phyloP scores from a whole-genome alignment of 2,113 vertebrate species.

The Onychostruthus taczanowskii region DNA sequence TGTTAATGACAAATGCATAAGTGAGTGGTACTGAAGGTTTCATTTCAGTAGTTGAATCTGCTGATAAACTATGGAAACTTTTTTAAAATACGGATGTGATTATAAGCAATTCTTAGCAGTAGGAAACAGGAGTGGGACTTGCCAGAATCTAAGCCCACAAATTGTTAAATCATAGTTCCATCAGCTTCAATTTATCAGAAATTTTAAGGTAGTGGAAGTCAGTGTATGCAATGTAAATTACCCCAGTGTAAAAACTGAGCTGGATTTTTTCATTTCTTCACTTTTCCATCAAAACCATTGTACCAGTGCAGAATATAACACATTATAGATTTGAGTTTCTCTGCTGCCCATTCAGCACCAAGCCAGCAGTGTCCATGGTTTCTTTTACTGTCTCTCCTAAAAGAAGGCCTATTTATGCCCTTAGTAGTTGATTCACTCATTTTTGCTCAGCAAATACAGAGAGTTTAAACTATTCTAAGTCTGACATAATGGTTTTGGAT shows the following conservation, averaged over 20 bases:
- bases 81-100: background rate
- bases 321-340: background rate
- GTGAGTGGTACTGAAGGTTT: background rate
- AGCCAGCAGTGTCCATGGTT: background rate
- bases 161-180: background rate
- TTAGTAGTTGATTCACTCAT: background rate
- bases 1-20: background rate
- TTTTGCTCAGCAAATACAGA: background rate
- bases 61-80: background rate
- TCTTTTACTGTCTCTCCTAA: background rate
- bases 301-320: background rate
- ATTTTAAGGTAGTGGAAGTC: background rate
- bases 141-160: background rate
- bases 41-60: background rate
- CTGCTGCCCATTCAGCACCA: background rate
- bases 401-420: background rate
- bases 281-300: background rate
- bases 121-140: background rate
- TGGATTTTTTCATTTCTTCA: background rate
- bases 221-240: background rate
- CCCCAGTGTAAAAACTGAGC: background rate
- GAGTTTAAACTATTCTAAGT: background rate
- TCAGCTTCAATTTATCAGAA: background rate
- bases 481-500: background rate
- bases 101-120: background rate